Percentiles rank a stretch among this genome's conserved stretches.
Conservation (phyloP, 2,113 vertebrate genomes). For the Pseudorasbora parva region DNA sequence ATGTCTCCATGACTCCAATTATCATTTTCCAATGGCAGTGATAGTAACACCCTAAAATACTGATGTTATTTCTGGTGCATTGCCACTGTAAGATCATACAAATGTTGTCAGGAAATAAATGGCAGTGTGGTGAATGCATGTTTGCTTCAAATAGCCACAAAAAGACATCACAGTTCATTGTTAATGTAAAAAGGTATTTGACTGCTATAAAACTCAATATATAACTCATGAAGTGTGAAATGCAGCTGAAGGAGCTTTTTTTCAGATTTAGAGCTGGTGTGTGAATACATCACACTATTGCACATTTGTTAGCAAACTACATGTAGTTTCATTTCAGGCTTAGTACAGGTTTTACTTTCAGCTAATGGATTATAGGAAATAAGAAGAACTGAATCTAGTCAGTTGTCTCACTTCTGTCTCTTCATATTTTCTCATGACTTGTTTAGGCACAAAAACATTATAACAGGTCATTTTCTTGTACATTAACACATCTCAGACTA, state of each 20-base stretch:
- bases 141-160: not conserved
- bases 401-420: not conserved
- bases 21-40: not conserved
- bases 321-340: not conserved
- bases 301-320: not conserved
- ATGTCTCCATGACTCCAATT: no score
- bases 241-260: not conserved
- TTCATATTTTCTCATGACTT: not conserved
- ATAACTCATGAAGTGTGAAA: not conserved
- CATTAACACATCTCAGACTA: not conserved
- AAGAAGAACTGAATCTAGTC: not conserved
- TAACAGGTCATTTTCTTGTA: not conserved
- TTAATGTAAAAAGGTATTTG: not conserved
- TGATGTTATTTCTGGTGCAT: not conserved
- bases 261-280: not conserved
- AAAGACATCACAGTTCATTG: not conserved
- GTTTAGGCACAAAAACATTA: not conserved
- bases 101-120: not conserved
- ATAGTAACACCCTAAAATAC: not conserved
- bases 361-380: not conserved
- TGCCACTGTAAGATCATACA: not conserved
- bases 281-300: not conserved
- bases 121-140: not conserved
- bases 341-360: conserved; percentile 1
- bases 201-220: not conserved